phyloP scores from a whole-genome alignment of 2,888 invertebrate genomes.

The Tanypteryx hageni region DNA sequence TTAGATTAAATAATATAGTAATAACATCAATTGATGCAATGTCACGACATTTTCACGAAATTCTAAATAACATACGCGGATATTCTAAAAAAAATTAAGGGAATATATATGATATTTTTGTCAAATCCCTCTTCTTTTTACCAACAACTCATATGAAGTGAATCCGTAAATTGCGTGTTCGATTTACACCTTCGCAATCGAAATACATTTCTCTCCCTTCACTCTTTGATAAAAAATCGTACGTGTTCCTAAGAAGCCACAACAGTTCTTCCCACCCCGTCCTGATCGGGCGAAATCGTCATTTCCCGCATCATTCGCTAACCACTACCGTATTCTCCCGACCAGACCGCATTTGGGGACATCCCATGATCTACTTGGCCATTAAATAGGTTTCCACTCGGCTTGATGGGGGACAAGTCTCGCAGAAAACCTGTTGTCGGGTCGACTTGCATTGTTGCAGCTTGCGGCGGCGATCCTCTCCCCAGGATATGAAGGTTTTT shows the following conservation, averaged over 20 bases:
- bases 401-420: background rate
- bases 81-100: too few relatives aligned
- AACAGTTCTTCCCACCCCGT: background rate
- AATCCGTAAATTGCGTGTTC: too few relatives aligned
- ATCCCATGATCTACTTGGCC: background rate
- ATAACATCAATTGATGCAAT: too few relatives aligned
- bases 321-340: constrained; percentile 41
- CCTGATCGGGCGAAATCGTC: background rate
- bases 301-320: background rate
- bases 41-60: too few relatives aligned
- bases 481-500: background rate
- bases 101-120: too few relatives aligned
- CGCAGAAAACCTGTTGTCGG: background rate
- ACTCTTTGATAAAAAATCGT: background rate
- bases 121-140: too few relatives aligned
- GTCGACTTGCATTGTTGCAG: constrained; percentile 23
- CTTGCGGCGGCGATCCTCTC: background rate
- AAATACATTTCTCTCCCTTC: background rate
- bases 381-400: background rate
- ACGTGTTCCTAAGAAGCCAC: background rate
- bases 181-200: too few relatives aligned
- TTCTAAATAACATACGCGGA: too few relatives aligned
- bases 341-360: constrained; percentile 20
- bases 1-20: too few relatives aligned
- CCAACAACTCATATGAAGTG: too few relatives aligned